Evolutionary conservation across 2,888 invertebrate genomes (phyloP), one percentile per base, ranked within the genome.

Genomic region (Hyppa rectilinea): DNA sequence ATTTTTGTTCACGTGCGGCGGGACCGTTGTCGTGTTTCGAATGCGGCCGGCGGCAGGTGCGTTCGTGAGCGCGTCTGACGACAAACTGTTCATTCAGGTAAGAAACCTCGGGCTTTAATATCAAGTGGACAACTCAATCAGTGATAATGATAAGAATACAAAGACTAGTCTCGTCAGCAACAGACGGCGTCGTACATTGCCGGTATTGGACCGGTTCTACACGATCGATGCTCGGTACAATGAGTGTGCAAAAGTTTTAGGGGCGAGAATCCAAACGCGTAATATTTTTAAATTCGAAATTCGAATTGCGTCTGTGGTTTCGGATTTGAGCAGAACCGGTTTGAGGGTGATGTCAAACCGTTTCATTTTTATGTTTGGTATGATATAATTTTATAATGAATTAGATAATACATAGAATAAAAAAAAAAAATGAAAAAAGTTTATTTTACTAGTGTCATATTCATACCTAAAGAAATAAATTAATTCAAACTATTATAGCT

Each of bases 111-210:
- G 85, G 84, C 85, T 88, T 92, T 93, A 92, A 91, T 91, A 93
- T 92, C 91, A 92, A 91, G 92, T 94, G 92, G 89, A 91, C 90
- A 92, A 89, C 91, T 91, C 91, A 90, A 91, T 91, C 89, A 85
- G 87, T 91, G 93, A 93, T 94, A 92, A 91, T 87, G 89, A 91
- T 89, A 90, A 89, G 78, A 86, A 86, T 89, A 89, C 89, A 89
- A 88, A 84, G 87, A 74, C 66, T 65, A 80, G 83, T 85, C 71
- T 77, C 78, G 81, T 73, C 79, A 53, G 75, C 50, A 82, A 78
- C 84, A 80, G 70, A 78, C 71, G 63, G 64, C 63, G 72, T 71
- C 77, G 78, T 81, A 75, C 80, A 75, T 73, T 71, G 66, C 84
- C 69, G 69, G 77, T 80, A 70, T 72, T 76, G 72, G 82, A 91